phyloP scores from a whole-genome alignment of 1,140 invertebrate genomes.

The Drosophila miranda region DNA sequence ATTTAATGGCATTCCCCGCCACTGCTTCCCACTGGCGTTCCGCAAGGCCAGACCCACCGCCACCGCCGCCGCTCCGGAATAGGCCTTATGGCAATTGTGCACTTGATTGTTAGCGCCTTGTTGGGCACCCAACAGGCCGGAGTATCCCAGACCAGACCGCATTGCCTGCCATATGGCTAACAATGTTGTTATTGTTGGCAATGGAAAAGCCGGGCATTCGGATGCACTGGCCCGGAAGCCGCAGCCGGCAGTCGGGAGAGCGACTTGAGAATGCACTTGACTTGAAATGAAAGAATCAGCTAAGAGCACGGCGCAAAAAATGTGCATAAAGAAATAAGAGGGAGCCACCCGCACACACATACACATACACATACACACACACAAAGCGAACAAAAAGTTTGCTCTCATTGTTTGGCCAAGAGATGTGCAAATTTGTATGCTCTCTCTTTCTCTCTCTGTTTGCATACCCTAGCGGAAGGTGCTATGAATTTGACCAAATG shows the following conservation, averaged over 20 bases:
- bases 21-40: too few species aligned
- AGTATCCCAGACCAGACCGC: conserved; percentile 38
- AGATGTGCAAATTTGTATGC: conserved; percentile 10
- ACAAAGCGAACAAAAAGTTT: conserved; percentile 26
- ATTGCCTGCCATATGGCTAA: conserved; percentile 56
- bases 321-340: not conserved
- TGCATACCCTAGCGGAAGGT: not conserved
- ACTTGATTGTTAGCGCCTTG: conserved; percentile 75
- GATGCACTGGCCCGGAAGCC: conserved; percentile 63
- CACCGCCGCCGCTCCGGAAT: not conserved
- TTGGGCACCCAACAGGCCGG: conserved; percentile 73
- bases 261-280: conserved; percentile 54
- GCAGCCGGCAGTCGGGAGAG: conserved; percentile 30
- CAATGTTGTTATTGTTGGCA: conserved; percentile 58
- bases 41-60: not conserved
- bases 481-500: too few species aligned
- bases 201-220: conserved; percentile 68
- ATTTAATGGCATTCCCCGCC: conserved; percentile 42
- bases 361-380: too few species aligned
- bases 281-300: conserved; percentile 63
- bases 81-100: conserved; percentile 60
- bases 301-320: conserved; percentile 32
- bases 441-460: too few species aligned
- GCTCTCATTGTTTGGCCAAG: conserved; percentile 20
- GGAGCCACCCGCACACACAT: conserved; percentile 7